phyloP scores from a whole-genome alignment of 1,140 invertebrate genomes.

The Trachymyrmex cornetzi region DNA sequence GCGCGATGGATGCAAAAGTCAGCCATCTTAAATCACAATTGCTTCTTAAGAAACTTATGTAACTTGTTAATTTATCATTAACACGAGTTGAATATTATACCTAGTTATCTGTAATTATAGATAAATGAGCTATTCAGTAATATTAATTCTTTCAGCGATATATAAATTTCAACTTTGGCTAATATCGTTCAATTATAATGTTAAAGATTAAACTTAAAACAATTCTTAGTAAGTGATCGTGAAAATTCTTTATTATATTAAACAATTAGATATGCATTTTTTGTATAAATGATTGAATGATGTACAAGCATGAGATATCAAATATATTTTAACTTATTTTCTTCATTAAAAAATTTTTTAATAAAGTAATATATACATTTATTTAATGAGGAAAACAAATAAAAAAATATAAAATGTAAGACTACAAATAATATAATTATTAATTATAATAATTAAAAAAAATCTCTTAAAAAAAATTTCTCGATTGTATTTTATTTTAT shows the following conservation, averaged over 20 bases:
- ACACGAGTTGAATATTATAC: background rate
- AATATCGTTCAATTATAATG: background rate
- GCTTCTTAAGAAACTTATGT: background rate
- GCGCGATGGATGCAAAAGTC: background rate
- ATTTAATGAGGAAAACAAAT: background rate
- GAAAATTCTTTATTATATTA: background rate
- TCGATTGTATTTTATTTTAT: too few relatives aligned
- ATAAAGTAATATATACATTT: background rate
- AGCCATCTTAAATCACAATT: background rate
- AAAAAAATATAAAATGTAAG: background rate
- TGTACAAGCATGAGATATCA: background rate
- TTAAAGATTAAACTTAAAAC: background rate
- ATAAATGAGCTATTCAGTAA: background rate
- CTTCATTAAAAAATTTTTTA: background rate
- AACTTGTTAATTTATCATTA: constrained; percentile 5
- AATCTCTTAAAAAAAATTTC: too few relatives aligned
- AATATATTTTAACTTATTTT: background rate
- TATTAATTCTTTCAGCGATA: background rate
- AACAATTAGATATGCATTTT: background rate
- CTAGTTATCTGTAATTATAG: background rate
- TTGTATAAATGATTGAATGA: background rate
- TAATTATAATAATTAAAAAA: constrained; percentile 7
- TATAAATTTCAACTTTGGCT: background rate
- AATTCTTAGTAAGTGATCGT: background rate
- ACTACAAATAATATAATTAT: background rate